phyloP scores from a whole-genome alignment of 1,140 invertebrate species.

The Cryptotermes secundus region DNA sequence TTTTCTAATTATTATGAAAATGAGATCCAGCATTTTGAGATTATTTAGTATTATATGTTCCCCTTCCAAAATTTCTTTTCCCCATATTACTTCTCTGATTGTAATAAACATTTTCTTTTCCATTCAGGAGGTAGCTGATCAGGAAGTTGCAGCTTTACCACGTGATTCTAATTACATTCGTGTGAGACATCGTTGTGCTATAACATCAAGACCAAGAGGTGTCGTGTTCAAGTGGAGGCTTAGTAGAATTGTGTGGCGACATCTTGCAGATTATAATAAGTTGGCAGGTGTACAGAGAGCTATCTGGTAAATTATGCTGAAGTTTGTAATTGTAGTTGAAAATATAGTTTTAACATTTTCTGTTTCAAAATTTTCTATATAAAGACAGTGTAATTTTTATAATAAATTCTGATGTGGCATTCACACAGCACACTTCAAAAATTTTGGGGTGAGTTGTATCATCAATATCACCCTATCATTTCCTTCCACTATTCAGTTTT shows the following conservation, averaged over 20 bases:
- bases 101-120: not conserved
- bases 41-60: no score
- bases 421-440: no score
- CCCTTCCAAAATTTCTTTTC: not conserved
- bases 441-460: no score
- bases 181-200: slow-evolving; percentile 69
- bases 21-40: no score
- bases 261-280: slow-evolving; percentile 89
- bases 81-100: not conserved
- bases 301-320: slow-evolving; percentile 65
- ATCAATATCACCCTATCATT: no score
- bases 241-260: slow-evolving; percentile 84
- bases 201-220: slow-evolving; percentile 78
- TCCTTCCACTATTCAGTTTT: no score
- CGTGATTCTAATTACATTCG: slow-evolving; percentile 65
- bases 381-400: no score
- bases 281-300: slow-evolving; percentile 83
- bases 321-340: no score
- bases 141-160: slow-evolving; percentile 74
- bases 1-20: no score
- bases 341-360: no score
- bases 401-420: no score
- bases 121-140: slow-evolving; percentile 62
- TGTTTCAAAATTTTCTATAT: no score
- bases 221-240: slow-evolving; percentile 73